Evolutionary conservation across 2,888 invertebrate species (phyloP), one percentile per base, ranked within the genome.

Genomic region (Zygothrica quintamaculata): DNA sequence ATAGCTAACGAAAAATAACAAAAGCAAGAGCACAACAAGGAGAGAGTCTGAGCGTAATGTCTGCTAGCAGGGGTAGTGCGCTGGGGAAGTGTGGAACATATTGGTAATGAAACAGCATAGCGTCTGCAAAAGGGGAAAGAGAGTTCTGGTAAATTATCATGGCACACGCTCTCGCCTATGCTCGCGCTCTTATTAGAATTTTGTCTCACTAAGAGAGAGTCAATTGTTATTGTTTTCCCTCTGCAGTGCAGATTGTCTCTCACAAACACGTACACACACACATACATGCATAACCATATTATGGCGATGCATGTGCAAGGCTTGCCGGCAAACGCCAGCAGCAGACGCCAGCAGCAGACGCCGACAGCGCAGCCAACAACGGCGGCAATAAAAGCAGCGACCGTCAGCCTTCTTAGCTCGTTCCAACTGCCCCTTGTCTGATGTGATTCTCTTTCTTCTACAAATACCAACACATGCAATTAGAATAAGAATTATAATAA

Each of bases 121-220:
- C 70, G 71, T 82, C 80, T 85, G 86, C 86, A 82, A 66, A 48
- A 52, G 82, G 85, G 84, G 56, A 76, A 72, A 61, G 52, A 37
- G 57, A 43, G 13, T 36, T n/a, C n/a, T n/a, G n/a, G n/a, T n/a
- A n/a, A 16, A 34, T 13, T 48, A n/a, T 40, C 42, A 59, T 64
- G 57, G 51, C 25, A 9, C 13, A 12, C 52, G 50, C 68, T 69
- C 64, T 53, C 53, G 25, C 13, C 12, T 48, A 46, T 70, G 62
- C 64, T 53, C 53, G 25, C 12, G 42, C 42, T 34, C 25, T 11
- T 12, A 8, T 12, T 42, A 5, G 9, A n/a, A 13, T 11, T 31
- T 36, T 31, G 37, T 1, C 13, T n/a, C n/a, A n/a, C n/a, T n/a
- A n/a, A n/a, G 50, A n/a, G 44, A 36, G 55, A 33, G 16, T n/a